Base-by-base conservation (phyloP, 1,140 invertebrate genomes). In the Spodoptera litura region DNA sequence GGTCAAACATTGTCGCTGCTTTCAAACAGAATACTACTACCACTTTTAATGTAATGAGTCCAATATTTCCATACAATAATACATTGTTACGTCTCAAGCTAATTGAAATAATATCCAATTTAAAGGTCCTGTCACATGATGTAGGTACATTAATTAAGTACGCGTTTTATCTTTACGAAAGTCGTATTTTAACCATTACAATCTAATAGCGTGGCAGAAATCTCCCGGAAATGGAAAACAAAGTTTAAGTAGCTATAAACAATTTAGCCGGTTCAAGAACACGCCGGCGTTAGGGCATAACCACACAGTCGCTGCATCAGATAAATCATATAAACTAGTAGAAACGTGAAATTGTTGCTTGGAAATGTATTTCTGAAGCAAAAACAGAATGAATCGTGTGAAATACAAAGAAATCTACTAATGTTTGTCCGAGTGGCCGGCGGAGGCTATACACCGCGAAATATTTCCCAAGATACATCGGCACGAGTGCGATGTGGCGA, bases 381-480 rank as follows among this genome's bases (percentile, higher is more conserved):
- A 78, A 78, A 88, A 86, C 83, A 78, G 76, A 83, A 84, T 80
- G 83, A 91, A 93, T 92, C 91, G 90, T 94, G 89, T 94, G 88
- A 92, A 92, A 89, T 81, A 87, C 86, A 90, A 92, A 91, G 87
- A 92, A 92, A 94, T 93, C 88, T 88, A 83, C 82, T 81, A 89
- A 90, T 93, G 87, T 91, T 84, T 79, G 82, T 83, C 81, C 83
- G 85, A 91, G 82, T 84, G 87, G 90, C 80, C 86, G 81, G 85
- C 85, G 83, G 84, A 85, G 88, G 88, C 88, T 88, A 78, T 88
- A 85, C 86, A 87, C 88, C 85, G 91, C 89, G 86, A 92, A 94
- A 93, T 93, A 94, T 92, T 93, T 92, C 86, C 84, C 85, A 84
- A 92, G 91, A 93, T 94, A 88, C 87, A 93, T 93, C 88, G 87